A percentile compares a stretch with the other conserved stretches of the same genome.
These are phyloP conservation scores for Strongylocentrotus purpuratus DNA, from an alignment of 35 echinoderm and acorn worm species.

Conservation along the genomic window DNA sequence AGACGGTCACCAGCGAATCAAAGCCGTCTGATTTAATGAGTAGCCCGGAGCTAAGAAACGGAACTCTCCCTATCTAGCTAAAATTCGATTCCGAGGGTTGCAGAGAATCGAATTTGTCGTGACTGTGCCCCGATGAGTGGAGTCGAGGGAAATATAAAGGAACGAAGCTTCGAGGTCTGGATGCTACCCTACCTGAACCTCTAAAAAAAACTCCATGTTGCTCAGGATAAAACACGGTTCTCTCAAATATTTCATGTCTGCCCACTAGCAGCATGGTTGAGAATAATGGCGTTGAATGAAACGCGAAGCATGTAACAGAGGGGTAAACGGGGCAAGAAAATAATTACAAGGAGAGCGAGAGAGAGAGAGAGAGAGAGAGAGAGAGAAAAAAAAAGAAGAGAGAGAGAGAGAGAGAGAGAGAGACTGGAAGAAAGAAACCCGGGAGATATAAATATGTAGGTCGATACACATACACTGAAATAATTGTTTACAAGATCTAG, in stretches of 20 bases:
- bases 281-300: not conserved
- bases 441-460: too few species aligned
- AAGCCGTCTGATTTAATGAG: constrained; percentile 23
- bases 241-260: not conserved
- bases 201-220: too few species aligned
- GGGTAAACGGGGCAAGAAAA: not conserved
- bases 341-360: too few species aligned
- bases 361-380: too few species aligned
- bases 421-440: too few species aligned
- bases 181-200: not conserved
- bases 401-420: too few species aligned
- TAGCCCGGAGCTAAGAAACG: constrained; percentile 5
- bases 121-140: constrained; percentile 1
- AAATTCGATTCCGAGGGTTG: constrained; percentile 19
- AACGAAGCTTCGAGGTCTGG: not conserved
- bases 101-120: constrained; percentile 30
- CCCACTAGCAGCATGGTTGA: not conserved
- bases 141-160: not conserved
- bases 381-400: too few species aligned
- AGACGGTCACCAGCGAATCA: not conserved
- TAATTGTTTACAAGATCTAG: too few species aligned
- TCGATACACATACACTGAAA: too few species aligned
- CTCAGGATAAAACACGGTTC: too few species aligned
- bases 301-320: not conserved
- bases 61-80: constrained; percentile 6